Evolutionary conservation across 2,113 vertebrate species (phyloP), one percentile per base, ranked within the genome.

Genomic region (Girardinichthys multiradiatus): DNA sequence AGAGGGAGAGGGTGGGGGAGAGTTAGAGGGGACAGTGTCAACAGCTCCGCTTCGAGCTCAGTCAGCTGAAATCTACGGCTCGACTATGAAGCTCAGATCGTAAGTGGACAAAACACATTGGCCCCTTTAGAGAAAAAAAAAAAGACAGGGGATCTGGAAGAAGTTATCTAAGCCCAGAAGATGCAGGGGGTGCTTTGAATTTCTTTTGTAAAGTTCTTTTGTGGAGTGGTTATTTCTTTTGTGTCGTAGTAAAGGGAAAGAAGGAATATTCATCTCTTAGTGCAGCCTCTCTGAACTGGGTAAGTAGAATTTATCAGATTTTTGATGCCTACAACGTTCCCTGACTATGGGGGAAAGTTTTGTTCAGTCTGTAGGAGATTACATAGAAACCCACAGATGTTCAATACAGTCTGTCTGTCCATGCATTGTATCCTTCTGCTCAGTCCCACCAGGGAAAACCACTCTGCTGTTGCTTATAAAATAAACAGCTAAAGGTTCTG

Each of bases 31-130:
- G 83, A 83, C 85, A 90, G 88, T 90, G 89, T 91, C 88, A 90
- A 88, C 90, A 90, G 85, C 87, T 87, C 82, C 48, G 80, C 80
- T 92, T 88, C 64, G 74, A 92, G 86, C 82, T 51, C 84, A 90
- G 90, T 93, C 92, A 92, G 90, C 92, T 93, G 88, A 92, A 92
- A 92, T 83, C 76, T 85, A 85, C 74, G 78, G 87, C 89, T 71
- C 33, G 4, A 69, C 64, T 75, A 82, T 78, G 79, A 79, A 66
- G 83, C 77, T 77, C 62, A 58, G 71, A 79, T 75, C 63, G 39
- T 62, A 85, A 80, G 83, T 76, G 80, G 85, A 81, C 65, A 33
- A 64, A 80, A 84, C 64, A 72, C 74, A 64, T 64, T 64, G 42
- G 77, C 68, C 68, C 35, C n/a, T 33, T 70, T 42, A 57, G 29